Base-by-base conservation (phyloP, 2,113 vertebrate species). In the Astur gentilis region DNA sequence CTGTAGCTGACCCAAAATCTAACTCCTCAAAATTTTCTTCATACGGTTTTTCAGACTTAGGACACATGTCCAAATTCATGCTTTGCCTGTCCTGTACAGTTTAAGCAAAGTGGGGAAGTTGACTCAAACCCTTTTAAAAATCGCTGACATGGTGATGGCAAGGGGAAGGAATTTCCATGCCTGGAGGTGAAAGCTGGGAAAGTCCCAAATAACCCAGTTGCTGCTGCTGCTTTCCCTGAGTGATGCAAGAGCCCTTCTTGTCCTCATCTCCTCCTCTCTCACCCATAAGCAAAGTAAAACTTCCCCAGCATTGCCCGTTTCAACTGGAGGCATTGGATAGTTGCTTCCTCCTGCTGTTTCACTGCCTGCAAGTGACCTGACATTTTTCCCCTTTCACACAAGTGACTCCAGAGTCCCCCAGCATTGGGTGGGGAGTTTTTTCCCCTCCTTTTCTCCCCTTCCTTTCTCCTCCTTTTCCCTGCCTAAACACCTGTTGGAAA, bases 401-500 rank as follows among this genome's bases (percentile, higher is more conserved):
- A 52, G 18, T 40, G 14, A 50, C 11, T 67, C 26, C 7, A 32
- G 32, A 72, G 16, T 22, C 10, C 8, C 29, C 26, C 21, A 75
- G 36, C 7, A 62, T 0, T 31, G 9, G 7, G 17, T 31, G 7
- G 7, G 17, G 2, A 0, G 0, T n/a, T 64, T 82, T 82, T 83
- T 3, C 3, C 26, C 6, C 22, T 87, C 10, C 3, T 64, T 61
- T 88, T 80, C n/a, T 69, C 26, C 20, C 9, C 32, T 82, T 90
- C 64, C 11, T 62, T 93, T 7, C 11, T 55, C 9, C 40, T 90
- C 57, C 13, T 80, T 12, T 73, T 66, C 26, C 10, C 40, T 62
- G 16, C 42, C 52, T 54, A 36, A 47, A 27, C 20, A 64, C 11
- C 22, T 45, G 4, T 44, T 65, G 60, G 16, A 62, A 73, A 40